Evolutionary conservation across 2,797 vertebrate species (phyloP), one percentile per base, ranked within the genome.

Genomic region (Acrossocheilus fasciatus): DNA sequence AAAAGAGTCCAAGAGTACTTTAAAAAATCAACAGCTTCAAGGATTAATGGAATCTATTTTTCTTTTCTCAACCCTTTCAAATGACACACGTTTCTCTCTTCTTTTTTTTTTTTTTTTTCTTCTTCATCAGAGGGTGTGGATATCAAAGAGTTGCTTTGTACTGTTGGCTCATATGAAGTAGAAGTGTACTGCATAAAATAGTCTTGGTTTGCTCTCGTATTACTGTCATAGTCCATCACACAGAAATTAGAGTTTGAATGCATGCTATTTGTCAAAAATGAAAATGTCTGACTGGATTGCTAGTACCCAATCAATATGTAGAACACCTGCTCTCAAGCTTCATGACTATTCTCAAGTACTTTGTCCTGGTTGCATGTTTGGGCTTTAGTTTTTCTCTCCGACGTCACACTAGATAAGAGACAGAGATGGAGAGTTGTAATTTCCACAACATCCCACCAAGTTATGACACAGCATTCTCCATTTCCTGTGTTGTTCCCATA

Each of bases 391-490:
- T 76, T 82, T 57, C 18, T 69, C 12, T 18, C 15, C n/a, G 30
- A 20, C 6, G 1, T 74, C 26, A n/a, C 54, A 15, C 70, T 36
- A n/a, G 85, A 89, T 88, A 47, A 70, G 89, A 90, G 93, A 93
- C 92, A 92, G 91, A 93, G 92, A 94, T 93, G 91, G 91, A 93
- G 91, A 91, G 91, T 85, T 92, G 88, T 91, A 90, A 94, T 95
- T 93, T 93, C 91, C 88, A 91, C 88, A 74, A 81, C 66, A 87
- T 68, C 87, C 88, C 74, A 84, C 85, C 84, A 90, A 87, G 64
- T 84, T 82, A 86, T 75, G 78, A 87, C 87, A 88, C 82, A 89
- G 81, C 59, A 84, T 88, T 84, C 88, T 91, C 90, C 89, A 91
- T 93, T 89, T 91, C 80, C 83, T 88, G 50, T 83, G 66, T 57